A percentile compares a stretch with the other conserved stretches of the same genome.
Conservation (phyloP, 2,797 vertebrate genomes). For the Ambastaia sidthimunki region DNA sequence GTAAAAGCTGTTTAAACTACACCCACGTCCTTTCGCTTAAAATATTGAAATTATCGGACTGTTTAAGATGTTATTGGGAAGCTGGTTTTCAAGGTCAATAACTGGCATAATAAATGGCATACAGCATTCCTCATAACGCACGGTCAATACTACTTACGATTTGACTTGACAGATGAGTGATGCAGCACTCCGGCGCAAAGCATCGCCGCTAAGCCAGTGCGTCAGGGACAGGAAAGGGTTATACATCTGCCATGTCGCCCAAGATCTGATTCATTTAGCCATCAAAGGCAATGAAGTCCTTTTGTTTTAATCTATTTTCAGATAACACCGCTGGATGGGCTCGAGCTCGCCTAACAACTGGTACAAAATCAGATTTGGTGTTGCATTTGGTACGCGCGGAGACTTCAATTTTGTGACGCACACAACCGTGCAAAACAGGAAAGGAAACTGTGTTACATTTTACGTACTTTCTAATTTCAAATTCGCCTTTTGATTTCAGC, state of each 20-base stretch:
- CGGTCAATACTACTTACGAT: conserved; percentile 47
- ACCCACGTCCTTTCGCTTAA: neutral
- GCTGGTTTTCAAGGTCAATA: conserved; percentile 7
- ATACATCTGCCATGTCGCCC: conserved; percentile 36
- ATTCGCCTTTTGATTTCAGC: conserved; percentile 39
- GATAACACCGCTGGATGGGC: neutral
- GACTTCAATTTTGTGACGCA: neutral
- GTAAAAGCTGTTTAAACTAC: neutral
- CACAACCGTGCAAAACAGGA: neutral
- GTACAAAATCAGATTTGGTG: neutral
- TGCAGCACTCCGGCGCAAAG: conserved; percentile 22
- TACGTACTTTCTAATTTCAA: neutral
- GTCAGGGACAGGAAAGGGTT: conserved; percentile 38
- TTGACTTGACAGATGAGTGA: conserved; percentile 29
- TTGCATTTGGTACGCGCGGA: neutral
- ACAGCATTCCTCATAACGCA: neutral
- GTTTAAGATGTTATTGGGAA: neutral
- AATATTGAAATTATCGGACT: conserved; percentile 2
- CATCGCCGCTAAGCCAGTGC: conserved; percentile 36
- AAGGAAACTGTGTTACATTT: neutral
- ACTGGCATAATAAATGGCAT: neutral
- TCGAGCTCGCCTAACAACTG: neutral
- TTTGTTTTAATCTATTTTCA: neutral
- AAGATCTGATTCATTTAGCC: conserved; percentile 20
- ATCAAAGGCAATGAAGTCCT: conserved; percentile 19